Base-by-base conservation (phyloP, 2,888 invertebrate species). In the Lamproptera curius region DNA sequence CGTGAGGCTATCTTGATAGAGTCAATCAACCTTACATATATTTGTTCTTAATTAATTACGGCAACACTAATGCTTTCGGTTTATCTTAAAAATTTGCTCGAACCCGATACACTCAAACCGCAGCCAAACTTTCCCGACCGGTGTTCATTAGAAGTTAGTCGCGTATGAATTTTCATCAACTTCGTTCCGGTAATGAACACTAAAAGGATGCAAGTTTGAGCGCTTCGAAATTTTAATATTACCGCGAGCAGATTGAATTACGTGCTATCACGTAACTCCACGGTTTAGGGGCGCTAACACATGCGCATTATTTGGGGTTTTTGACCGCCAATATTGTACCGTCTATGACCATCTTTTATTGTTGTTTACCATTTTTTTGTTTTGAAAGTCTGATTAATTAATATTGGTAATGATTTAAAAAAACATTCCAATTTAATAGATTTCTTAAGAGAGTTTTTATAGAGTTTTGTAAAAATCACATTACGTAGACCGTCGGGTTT, bases 131-230 rank as follows among this genome's bases (percentile, higher is more conserved):
- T 83, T 56, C 51, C 68, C 71, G 70, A 61, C 66, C 70, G 75
- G 75, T 78, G 84, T 84, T 87, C 86, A 83, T 85, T 86, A 87
- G 84, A 85, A 85, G 76, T 85, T 84, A 75, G 74, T 78, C 82
- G 80, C 81, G 79, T 72, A 76, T 84, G 85, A 83, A 83, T 83
- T 84, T 85, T 76, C 76, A 70, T 67, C 74, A 85, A 44, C 85
- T 85, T 86, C n/a, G n/a, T 83, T 79, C 76, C 76, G 46, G 76
- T 87, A 84, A 87, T 84, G 84, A 86, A 84, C 82, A 84, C 80
- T 84, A 84, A 84, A 81, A 83, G 84, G 78, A 79, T n/a, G 31
- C 67, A 84, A 86, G 81, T 84, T 50, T 74, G 69, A 78, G 71
- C 78, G 81, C 79, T 85, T 84, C 79, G 37, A 83, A 80, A 85